These are phyloP conservation scores for Calidris pygmaea DNA, from an alignment of 2,113 vertebrate species.

Conservation along the genomic window DNA sequence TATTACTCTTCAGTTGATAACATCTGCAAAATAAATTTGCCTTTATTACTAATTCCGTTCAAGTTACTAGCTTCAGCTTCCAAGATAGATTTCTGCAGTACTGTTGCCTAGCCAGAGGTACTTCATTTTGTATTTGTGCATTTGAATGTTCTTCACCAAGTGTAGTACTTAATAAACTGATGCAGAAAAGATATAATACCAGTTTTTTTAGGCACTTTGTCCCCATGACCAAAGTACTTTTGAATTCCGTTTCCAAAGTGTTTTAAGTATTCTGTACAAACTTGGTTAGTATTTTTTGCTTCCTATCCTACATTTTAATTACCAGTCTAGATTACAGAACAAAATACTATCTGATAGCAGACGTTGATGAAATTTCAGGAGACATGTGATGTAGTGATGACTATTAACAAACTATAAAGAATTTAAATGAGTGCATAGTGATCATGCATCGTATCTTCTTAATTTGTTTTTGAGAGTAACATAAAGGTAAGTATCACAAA, in stretches of 20 bases:
- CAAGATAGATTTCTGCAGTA: background rate
- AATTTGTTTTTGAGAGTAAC: background rate
- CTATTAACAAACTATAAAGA: background rate
- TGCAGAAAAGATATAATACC: background rate
- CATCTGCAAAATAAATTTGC: background rate
- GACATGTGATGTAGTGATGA: background rate
- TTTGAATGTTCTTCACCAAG: background rate
- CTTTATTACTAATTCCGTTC: background rate
- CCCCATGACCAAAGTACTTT: background rate
- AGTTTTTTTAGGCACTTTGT: background rate
- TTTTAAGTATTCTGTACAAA: background rate
- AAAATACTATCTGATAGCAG: background rate
- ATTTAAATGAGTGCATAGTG: background rate
- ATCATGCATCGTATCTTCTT: background rate
- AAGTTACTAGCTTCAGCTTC: background rate
- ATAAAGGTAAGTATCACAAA: background rate
- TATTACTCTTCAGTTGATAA: background rate
- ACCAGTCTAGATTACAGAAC: background rate
- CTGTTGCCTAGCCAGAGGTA: background rate
- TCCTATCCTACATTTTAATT: background rate
- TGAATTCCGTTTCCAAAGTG: background rate
- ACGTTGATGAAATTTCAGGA: background rate
- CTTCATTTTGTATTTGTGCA: background rate
- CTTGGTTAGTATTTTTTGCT: background rate
- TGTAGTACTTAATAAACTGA: background rate